These are phyloP conservation scores for Takifugu rubripes DNA, from an alignment of 2,797 vertebrate genomes.

Conservation along the genomic window DNA sequence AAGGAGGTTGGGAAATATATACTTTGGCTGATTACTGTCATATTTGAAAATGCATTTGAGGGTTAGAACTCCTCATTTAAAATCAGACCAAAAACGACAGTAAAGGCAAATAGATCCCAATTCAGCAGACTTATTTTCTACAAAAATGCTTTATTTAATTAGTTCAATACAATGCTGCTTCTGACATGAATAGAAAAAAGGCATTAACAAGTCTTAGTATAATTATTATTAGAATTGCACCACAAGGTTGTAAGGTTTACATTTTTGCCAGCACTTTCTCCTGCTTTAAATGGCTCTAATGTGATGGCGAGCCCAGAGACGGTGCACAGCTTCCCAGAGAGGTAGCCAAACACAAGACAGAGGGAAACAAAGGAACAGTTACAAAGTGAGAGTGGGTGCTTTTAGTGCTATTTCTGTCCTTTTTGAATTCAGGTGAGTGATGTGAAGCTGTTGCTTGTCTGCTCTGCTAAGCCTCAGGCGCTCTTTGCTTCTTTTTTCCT, in stretches of 20 bases:
- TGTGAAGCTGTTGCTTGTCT: conserved; percentile 72
- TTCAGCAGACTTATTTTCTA: no score
- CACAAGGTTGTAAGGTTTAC: not conserved
- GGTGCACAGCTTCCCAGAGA: conserved; percentile 39
- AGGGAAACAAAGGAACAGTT: conserved; percentile 69
- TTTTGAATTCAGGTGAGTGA: conserved; percentile 75
- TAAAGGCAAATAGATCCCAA: no score
- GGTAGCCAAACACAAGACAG: conserved; percentile 49
- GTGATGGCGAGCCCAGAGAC: conserved; percentile 42
- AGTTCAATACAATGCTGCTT: no score
- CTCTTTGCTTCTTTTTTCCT: conserved; percentile 45
- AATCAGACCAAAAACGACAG: no score
- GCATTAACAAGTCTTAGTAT: no score
- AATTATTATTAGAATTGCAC: not conserved
- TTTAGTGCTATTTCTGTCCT: conserved; percentile 79
- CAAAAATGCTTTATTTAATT: no score
- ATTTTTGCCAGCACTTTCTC: conserved; percentile 8
- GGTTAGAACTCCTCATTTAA: no score
- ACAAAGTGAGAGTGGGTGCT: conserved; percentile 73
- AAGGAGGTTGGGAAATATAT: no score
- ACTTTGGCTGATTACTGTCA: no score
- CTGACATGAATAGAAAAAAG: no score
- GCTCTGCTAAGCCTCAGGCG: conserved; percentile 68
- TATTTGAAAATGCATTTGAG: no score
- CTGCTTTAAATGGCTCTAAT: conserved; percentile 34